Evolutionary conservation across 2,888 invertebrate genomes (phyloP), one percentile per base, ranked within the genome.

Genomic region (Eulithis testata): DNA sequence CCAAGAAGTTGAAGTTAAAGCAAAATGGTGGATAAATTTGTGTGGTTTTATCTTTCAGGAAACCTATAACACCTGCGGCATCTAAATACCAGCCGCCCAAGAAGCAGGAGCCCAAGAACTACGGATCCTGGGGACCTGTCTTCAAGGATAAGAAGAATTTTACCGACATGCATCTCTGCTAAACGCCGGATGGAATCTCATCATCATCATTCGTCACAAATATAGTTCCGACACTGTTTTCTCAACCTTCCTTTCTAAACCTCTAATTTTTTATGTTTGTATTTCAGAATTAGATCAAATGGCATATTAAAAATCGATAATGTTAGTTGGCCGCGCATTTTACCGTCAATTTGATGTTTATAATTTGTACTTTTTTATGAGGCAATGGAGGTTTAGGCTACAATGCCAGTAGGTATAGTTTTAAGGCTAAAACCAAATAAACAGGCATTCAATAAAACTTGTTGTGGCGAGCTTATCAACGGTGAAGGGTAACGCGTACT

Each of bases 141-240:
- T 96, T 94, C 89, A 96, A 96, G 90, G 95, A 96, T 91, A 96
- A 95, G 85, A 94, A 96, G 76, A 93, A 95, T 81, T 97, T 97
- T 85, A 90, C 94, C 68, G 94, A 95, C 76, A 95, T 96, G 95
- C 97, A 97, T 87, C 87, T 93, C 82, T 95, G 94, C 85, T 95
- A 87, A 90, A 77, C 70, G 83, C 85, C 84, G 86, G 84, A 73
- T 57, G 63, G 63, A 63, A 36, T 11, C 14, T 49, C 56, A 56
- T 71, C 75, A 76, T 76, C 72, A 75, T 76, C 79, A 82, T 73
- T 77, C 77, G 82, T 81, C 82, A 81, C 79, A 76, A 69, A 73
- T 64, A 27, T 52, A 72, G 57, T 12, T 40, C n/a, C 37, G 11
- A 68, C 72, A 73, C 49, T 68, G 60, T 14, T 51, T 60, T 60